Base-by-base conservation (phyloP, 1,140 invertebrate species). In the Tetramorium alpestre region DNA sequence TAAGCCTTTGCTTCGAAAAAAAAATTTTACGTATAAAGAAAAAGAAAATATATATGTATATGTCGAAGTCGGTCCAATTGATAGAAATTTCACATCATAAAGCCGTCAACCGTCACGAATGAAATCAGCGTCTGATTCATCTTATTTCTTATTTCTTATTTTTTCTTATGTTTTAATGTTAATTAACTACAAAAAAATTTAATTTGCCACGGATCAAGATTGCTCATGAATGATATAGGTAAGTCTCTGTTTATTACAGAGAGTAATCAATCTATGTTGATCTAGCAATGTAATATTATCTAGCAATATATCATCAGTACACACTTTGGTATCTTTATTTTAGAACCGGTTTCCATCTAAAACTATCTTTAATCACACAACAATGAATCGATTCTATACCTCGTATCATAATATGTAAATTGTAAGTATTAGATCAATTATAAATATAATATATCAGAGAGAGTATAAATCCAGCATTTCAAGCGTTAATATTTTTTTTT, bases 181-280 rank as follows among this genome's bases (percentile, higher is more conserved):
- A 49, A 78, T 78, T 69, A 49, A n/a, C 11, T 25, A 38, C 16
- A 13, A 41, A 51, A 2, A 38, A 38, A 18, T 41, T 54, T 69
- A 69, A 69, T 80, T 80, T 41, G 60, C 33, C 44, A 51, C 11
- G 13, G 18, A 22, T 49, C 38, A 33, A 44, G 41, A 69, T 54
- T 51, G n/a, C 44, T 38, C 8, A n/a, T 51, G 11, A 28, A 78
- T 67, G 22, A 22, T n/a, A 67, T 5, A 78, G 11, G 18, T 33
- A 54, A 22, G 10, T 38, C 7, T 58, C 22, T 75, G 10, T 38
- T 3, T 58, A 41, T 75, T n/a, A 38, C 6, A 13, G 25, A 47
- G 44, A 64, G 8, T 51, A 18, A 77, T 77, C 58, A 62, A 62
- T 77, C 56, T 11, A 47, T 47, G 75, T 77, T 77, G 54, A 38